These are phyloP conservation scores for Isichthys henryi DNA, from an alignment of 2,113 vertebrate genomes.

Conservation along the genomic window DNA sequence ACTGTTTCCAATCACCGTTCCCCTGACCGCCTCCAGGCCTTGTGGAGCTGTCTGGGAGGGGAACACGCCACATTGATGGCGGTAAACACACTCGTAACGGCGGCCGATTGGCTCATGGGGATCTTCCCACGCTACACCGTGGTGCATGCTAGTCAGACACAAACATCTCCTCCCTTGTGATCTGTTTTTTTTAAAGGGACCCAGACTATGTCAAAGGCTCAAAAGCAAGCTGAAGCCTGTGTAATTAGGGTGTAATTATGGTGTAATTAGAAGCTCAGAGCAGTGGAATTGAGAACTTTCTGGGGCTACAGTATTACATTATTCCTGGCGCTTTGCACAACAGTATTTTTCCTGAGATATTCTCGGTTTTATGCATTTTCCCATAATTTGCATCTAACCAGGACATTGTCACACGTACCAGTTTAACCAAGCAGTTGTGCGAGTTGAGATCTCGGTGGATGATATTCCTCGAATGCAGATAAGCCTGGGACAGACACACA, in stretches of 20 bases:
- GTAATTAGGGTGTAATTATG: neutral
- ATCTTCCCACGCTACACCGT: neutral
- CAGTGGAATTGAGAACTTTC: neutral
- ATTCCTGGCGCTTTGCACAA: neutral
- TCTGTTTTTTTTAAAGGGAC: neutral
- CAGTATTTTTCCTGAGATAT: neutral
- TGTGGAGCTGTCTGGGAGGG: neutral
- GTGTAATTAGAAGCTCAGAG: neutral
- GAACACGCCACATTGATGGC: no score
- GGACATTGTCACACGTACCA: conserved; percentile 63
- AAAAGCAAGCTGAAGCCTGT: neutral
- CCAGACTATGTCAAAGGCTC: neutral
- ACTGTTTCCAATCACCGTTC: neutral
- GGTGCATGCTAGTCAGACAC: neutral
- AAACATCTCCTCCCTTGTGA: neutral
- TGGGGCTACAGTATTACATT: neutral
- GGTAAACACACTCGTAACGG: neutral
- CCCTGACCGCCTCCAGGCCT: neutral
- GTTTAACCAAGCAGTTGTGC: conserved; percentile 89
- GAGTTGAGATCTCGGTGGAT: conserved; percentile 89
- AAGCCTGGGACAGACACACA: conserved; percentile 64
- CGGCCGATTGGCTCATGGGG: neutral
- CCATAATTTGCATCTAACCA: neutral
- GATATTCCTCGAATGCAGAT: conserved; percentile 87
- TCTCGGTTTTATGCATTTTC: neutral